phyloP scores from a whole-genome alignment of 2,888 invertebrate genomes.

The Drosophila limbata region DNA sequence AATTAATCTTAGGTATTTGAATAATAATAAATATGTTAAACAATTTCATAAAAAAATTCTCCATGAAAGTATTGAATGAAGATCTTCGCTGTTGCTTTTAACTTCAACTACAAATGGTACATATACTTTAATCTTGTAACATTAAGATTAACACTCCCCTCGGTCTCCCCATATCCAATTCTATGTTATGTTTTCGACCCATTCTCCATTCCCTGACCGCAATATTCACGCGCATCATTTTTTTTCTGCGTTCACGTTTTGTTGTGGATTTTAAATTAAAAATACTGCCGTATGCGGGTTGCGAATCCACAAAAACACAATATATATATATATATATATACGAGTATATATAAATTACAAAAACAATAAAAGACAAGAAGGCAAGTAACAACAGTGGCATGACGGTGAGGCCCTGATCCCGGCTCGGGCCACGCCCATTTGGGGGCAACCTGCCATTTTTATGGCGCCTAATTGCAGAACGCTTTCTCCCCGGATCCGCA shows the following conservation, averaged over 20 bases:
- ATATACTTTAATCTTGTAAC: conserved; percentile 25
- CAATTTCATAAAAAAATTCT: neutral
- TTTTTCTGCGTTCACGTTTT: conserved; percentile 48
- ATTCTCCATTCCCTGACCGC: conserved; percentile 35
- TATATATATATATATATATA: conserved; percentile 33
- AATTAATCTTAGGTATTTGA: neutral
- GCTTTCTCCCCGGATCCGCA: conserved; percentile 27
- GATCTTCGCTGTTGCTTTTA: neutral
- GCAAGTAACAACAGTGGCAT: conserved; percentile 56
- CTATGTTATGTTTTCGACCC: neutral
- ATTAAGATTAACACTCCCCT: conserved; percentile 32
- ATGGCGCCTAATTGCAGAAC: conserved; percentile 81
- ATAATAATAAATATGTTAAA: neutral
- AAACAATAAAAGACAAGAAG: conserved; percentile 64
- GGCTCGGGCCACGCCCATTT: conserved; percentile 56
- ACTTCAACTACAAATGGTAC: neutral
- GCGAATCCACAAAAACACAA: conserved; percentile 39
- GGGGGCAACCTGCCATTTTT: conserved; percentile 72
- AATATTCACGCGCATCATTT: conserved; percentile 57
- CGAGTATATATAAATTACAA: conserved; percentile 34
- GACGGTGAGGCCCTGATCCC: conserved; percentile 32
- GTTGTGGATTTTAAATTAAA: conserved; percentile 77
- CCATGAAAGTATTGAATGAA: neutral
- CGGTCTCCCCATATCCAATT: conserved; percentile 4
- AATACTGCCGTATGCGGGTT: conserved; percentile 68